These are phyloP conservation scores for Larimichthys crocea DNA, from an alignment of 2,113 vertebrate species.

Conservation along the genomic window DNA sequence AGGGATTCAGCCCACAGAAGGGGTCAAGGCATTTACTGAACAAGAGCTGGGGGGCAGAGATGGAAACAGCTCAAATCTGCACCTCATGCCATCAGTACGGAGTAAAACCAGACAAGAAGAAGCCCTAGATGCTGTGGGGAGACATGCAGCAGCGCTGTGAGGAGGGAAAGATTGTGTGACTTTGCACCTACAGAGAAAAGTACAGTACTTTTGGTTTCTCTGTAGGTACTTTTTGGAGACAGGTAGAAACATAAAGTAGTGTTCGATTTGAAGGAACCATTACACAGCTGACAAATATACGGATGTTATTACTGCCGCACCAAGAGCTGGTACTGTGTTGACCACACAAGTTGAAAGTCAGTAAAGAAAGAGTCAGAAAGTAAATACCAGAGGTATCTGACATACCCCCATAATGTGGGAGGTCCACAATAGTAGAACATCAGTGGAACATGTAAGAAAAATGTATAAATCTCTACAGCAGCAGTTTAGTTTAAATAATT, in stretches of 20 bases:
- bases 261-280: not conserved
- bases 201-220: too few relatives aligned
- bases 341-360: not conserved
- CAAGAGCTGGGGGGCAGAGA: conserved; percentile 38
- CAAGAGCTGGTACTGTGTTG: not conserved
- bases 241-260: not conserved
- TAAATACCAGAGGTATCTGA: not conserved
- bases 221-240: too few relatives aligned
- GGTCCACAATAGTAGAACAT: not conserved
- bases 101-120: conserved; percentile 8
- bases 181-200: conserved; percentile 21
- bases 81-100: conserved; percentile 29
- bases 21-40: conserved; percentile 47
- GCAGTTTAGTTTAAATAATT: not conserved
- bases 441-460: not conserved
- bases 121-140: not conserved
- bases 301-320: not conserved
- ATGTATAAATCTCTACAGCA: too few relatives aligned
- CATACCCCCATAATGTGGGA: too few relatives aligned
- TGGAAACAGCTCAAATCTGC: conserved; percentile 44
- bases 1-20: conserved; percentile 55
- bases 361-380: not conserved
- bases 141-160: not conserved
- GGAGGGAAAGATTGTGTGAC: not conserved
- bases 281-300: not conserved